Conservation (phyloP, 2,113 vertebrate species). For the Microcebus jonahi region DNA sequence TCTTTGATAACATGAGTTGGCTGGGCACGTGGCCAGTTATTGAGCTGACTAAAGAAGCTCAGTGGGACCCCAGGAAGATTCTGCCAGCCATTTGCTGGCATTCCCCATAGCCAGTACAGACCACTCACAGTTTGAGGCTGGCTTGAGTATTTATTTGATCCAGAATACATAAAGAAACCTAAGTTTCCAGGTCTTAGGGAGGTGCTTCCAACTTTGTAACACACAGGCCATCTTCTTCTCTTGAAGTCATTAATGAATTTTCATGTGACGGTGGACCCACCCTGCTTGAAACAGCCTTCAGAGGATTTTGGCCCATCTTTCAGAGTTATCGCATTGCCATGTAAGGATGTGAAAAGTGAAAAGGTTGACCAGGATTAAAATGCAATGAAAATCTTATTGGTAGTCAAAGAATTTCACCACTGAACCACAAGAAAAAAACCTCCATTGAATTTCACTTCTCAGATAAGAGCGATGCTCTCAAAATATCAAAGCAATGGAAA, state of each 20-base stretch:
- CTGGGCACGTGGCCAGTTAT: not conserved
- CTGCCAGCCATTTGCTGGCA: not conserved
- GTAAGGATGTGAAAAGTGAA: not conserved
- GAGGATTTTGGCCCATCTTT: not conserved
- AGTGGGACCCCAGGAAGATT: not conserved
- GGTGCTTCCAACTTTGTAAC: not conserved
- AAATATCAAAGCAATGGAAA: constrained; percentile 6
- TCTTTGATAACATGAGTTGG: constrained; percentile 21
- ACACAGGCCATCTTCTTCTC: not conserved
- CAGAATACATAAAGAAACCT: not conserved
- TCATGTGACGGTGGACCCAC: not conserved
- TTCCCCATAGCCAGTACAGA: not conserved
- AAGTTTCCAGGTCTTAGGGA: not conserved
- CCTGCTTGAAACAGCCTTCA: not conserved
- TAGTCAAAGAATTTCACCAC: not conserved
- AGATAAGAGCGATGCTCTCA: not conserved
- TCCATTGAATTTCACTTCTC: constrained; percentile 28
- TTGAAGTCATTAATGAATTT: constrained; percentile 12
- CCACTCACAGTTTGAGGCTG: not conserved
- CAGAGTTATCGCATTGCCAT: not conserved
- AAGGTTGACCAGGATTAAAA: not conserved
- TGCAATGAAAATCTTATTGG: not conserved
- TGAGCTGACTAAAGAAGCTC: not conserved
- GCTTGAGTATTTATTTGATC: not conserved
- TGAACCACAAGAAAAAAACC: not conserved